Evolutionary conservation across 2,113 vertebrate genomes (phyloP).

Genomic region (Maccullochella peelii): DNA sequence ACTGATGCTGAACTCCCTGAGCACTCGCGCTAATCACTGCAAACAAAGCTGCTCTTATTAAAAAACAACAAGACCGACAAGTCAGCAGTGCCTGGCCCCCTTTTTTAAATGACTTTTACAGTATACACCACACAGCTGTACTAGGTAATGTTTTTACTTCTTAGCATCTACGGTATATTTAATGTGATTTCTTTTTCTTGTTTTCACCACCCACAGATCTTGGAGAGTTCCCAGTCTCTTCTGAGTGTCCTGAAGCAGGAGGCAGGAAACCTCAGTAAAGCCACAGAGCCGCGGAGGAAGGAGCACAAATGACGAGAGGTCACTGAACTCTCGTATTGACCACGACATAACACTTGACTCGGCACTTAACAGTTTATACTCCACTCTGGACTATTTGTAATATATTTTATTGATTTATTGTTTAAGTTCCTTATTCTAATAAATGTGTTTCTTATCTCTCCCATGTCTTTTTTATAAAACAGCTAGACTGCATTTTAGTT

Average conservation of each 20-base stretch:
- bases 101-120: conserved; percentile 3
- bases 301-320: conserved; percentile 69
- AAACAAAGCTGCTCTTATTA: conserved; percentile 67
- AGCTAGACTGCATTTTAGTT: no score
- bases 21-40: conserved; percentile 31
- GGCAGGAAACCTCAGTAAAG: conserved; percentile 86
- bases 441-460: conserved; percentile 53
- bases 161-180: not conserved
- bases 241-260: conserved; percentile 91
- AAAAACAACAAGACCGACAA: conserved; percentile 67
- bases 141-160: not conserved
- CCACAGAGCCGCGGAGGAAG: conserved; percentile 78
- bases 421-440: conserved; percentile 48
- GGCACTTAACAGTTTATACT: conserved; percentile 17
- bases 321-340: not conserved
- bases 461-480: not conserved
- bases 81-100: not conserved
- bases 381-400: conserved; percentile 17
- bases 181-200: not conserved
- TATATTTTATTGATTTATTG: conserved; percentile 20
- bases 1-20: conserved; percentile 51
- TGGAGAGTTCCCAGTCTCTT: conserved; percentile 94
- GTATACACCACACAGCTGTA: not conserved
- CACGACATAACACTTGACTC: conserved; percentile 12
- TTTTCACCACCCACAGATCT: conserved; percentile 83